phyloP scores from a whole-genome alignment of 2,888 invertebrate genomes.

The Volucella bombylans region DNA sequence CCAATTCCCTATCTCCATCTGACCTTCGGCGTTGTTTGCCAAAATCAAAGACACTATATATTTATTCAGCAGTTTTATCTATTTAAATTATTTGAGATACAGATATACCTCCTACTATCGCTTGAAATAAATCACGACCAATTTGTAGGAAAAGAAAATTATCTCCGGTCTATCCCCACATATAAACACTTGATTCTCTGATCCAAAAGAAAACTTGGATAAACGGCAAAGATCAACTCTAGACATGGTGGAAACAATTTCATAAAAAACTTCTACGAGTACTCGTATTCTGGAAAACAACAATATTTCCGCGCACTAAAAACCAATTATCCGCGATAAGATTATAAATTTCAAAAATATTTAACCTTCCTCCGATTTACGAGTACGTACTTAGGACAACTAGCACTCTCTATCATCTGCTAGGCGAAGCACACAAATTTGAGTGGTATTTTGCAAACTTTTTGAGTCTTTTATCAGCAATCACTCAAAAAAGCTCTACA shows the following conservation, averaged over 20 bases:
- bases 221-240: not conserved
- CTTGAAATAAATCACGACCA: slow-evolving; percentile 1
- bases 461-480: not conserved
- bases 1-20: too few species aligned
- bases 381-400: too few species aligned
- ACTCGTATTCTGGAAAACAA: too few species aligned
- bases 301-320: not conserved
- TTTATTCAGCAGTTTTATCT: not conserved
- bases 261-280: not conserved
- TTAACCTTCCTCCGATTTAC: not conserved
- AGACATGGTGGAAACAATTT: not conserved
- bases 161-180: slow-evolving; percentile 8
- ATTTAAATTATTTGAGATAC: not conserved
- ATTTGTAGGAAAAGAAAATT: not conserved
- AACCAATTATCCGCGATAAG: slow-evolving; percentile 12
- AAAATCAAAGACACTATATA: not conserved
- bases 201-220: slow-evolving; percentile 16
- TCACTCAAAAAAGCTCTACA: slow-evolving; percentile 37
- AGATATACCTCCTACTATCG: slow-evolving; percentile 1
- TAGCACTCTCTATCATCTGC: slow-evolving; percentile 35
- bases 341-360: not conserved
- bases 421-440: slow-evolving; percentile 13
- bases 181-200: slow-evolving; percentile 26
- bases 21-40: too few species aligned
- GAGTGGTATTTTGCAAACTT: slow-evolving; percentile 38